Evolutionary conservation across 2,888 invertebrate genomes (phyloP).

Genomic region (Dicyrtomina minuta): DNA sequence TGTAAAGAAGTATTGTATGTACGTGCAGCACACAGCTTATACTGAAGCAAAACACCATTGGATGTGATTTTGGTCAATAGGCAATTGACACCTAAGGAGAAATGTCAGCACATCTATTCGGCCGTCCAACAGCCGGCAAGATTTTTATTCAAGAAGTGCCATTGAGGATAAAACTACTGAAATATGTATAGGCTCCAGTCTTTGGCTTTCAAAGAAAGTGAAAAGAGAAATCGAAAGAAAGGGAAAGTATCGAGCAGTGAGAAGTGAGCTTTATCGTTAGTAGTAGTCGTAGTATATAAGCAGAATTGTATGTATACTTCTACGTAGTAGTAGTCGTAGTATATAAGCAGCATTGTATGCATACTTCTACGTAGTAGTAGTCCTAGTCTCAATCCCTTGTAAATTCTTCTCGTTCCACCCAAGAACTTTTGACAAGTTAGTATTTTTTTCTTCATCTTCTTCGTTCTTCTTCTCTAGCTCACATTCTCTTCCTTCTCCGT

Average conservation of each 20-base stretch:
- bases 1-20: background rate
- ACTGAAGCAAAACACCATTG: background rate
- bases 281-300: background rate
- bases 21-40: too few species aligned
- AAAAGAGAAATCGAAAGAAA: background rate
- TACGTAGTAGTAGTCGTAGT: too few species aligned
- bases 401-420: too few species aligned
- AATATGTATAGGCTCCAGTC: background rate
- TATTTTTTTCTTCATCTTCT: too few species aligned
- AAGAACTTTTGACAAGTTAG: too few species aligned
- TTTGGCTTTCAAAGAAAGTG: background rate
- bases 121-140: background rate
- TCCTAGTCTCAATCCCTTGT: too few species aligned
- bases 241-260: background rate
- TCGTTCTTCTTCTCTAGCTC: too few species aligned
- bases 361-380: background rate
- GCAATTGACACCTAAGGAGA: conserved; percentile 10
- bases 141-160: conserved; percentile 26
- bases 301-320: background rate
- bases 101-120: conserved; percentile 20
- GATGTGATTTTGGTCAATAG: conserved; percentile 8
- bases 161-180: conserved; percentile 16
- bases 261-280: background rate
- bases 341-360: background rate
- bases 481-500: too few species aligned